Base-by-base conservation (phyloP, 2,113 vertebrate genomes). In the Passer domesticus region DNA sequence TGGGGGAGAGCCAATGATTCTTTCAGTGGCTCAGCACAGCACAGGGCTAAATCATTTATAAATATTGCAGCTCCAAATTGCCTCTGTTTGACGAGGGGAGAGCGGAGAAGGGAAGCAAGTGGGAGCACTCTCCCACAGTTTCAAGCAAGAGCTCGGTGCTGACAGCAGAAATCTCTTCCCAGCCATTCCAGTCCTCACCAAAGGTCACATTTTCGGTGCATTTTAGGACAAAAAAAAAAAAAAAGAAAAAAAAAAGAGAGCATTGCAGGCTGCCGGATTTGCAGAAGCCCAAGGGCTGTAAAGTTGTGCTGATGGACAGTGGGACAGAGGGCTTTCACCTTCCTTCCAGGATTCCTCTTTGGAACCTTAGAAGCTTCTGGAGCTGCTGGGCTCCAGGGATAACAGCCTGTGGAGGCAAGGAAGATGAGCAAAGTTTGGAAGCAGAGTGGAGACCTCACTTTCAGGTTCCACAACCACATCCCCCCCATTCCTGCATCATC, bases 401-500 rank as follows among this genome's bases (percentile, higher is more conserved):
- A 47, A 33, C 44, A 60, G 21, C 10, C 67, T 92, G 15, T 20
- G 24, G 21, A 55, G 64, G 33, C 9, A 72, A 41, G 22, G 31
- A 59, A 67, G 27, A 86, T 21, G 28, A 69, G 31, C 11, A 89
- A 46, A 70, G 15, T 13, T 24, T 75, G 66, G 58, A 15, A 50
- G 25, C 18, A 74, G 55, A 58, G 9, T 6, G 13, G 25, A 43
- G 17, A 20, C 4, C 13, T 72, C 83, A 13, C 7, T 37, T 19
- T 17, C 13, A 22, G 22, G 2, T 69, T 63, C 43, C 73, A 60
- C 7, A 0, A 10, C 15, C 43, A 8, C 11, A 4, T 37, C 6
- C 10, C 23, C 23, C 3, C 1, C 19, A 3, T 35, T 31, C 33
- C 21, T 30, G 53, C 25, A 14, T 25, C 2, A 0, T 7, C 56